Evolutionary conservation across 2,797 vertebrate species (phyloP).

Genomic region (Galago senegalensis): DNA sequence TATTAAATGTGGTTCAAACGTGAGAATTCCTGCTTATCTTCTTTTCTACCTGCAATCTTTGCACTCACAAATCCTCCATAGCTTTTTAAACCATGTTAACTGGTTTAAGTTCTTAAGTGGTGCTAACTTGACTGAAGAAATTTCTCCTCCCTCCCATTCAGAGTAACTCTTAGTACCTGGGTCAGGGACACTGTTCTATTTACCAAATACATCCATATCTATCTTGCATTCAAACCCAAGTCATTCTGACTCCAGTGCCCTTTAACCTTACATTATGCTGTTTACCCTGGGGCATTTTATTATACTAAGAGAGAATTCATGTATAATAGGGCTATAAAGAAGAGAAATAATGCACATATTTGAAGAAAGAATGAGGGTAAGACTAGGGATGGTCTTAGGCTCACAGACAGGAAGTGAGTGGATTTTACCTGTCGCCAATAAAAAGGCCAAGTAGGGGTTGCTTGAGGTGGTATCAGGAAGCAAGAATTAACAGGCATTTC

Average conservation of each 20-base stretch:
- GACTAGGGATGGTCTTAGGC: not conserved
- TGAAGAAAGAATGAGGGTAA: not conserved
- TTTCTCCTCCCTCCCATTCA: constrained; percentile 13
- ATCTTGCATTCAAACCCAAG: not conserved
- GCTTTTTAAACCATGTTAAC: constrained; percentile 9
- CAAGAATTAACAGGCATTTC: not conserved
- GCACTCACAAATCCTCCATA: not conserved
- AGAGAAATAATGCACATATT: not conserved
- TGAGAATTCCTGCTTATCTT: not conserved
- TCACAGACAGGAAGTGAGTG: not conserved
- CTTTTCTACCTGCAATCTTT: not conserved
- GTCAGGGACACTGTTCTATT: not conserved
- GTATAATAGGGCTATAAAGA: not conserved
- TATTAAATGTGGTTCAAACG: not conserved
- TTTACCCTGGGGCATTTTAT: not conserved
- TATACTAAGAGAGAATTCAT: not conserved
- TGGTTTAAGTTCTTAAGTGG: not conserved
- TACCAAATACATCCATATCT: not conserved
- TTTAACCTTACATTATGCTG: not conserved
- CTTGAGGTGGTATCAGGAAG: not conserved
- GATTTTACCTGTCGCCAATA: not conserved
- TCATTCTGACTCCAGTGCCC: not conserved
- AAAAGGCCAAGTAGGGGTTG: not conserved
- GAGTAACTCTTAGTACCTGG: not conserved
- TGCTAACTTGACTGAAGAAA: not conserved